Conservation (phyloP, 2,888 invertebrate genomes). For the Dynastes grantii region DNA sequence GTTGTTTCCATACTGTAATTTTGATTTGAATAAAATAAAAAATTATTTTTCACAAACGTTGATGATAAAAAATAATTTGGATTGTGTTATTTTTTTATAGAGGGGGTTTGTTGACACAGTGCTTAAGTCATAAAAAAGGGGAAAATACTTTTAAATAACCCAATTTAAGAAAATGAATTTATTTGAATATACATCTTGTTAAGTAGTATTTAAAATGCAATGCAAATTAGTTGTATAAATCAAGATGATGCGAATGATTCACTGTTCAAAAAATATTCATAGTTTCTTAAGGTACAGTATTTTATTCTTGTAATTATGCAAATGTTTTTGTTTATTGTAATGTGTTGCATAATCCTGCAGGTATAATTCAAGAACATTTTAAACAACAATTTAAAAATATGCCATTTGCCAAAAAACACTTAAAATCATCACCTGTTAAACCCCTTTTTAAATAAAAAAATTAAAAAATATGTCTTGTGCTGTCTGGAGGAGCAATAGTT, state of each 20-base stretch:
- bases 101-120: no score
- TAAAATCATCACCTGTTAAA: conserved; percentile 17
- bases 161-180: no score
- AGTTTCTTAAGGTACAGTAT: conserved; percentile 24
- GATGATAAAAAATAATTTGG: no score
- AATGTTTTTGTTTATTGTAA: conserved; percentile 15
- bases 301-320: conserved; percentile 1
- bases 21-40: no score
- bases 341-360: conserved; percentile 20
- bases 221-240: background rate
- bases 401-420: background rate
- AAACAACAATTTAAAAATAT: conserved; percentile 29
- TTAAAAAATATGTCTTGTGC: conserved; percentile 53
- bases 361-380: conserved; percentile 16
- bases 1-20: no score
- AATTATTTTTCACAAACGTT: no score
- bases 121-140: no score
- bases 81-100: no score
- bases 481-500: conserved; percentile 52
- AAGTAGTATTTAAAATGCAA: background rate
- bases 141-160: no score
- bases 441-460: no score
- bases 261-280: conserved; percentile 36
- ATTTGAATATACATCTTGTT: background rate
- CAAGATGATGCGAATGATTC: conserved; percentile 40